Evolutionary conservation across 2,888 invertebrate genomes (phyloP), one percentile per base, ranked within the genome.

Genomic region (Candidula unifasciata): DNA sequence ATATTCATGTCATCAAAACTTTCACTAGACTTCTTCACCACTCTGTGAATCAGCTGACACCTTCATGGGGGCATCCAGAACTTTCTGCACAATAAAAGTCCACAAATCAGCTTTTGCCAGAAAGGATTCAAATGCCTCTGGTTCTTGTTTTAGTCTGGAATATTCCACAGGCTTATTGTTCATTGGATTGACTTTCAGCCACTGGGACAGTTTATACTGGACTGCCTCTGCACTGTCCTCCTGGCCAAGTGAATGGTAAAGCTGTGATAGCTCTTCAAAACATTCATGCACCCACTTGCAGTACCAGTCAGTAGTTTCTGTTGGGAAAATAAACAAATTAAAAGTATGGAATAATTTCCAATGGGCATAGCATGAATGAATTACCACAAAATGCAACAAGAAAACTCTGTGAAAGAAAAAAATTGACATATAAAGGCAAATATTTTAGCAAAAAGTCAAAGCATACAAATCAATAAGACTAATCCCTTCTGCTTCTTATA

Each of bases 271-370:
- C 60, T 88, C 88, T 37, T 91, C 90, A 82, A 88, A 92, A 73
- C 90, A 89, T 13, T 89, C 87, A 86, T 91, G 91, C 21, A 92
- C 88, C 92, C 92, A 92, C 83, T 91, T 90, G 84, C 90, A 82
- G 85, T 92, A 91, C n/a, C 90, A 88, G 18, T 91, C 91, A 30
- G 88, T 85, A 0, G 89, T 87, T 37, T 90, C 92, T 92, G 89
- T 57, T 88, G 78, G 27, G 13, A 71, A 21, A 37, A 35, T 66
- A 66, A n/a, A n/a, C n/a, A n/a, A n/a, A n/a, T n/a, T n/a, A n/a
- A n/a, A 66, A 8, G n/a, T 13, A 27, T 27, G n/a, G 21, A 21
- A 18, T n/a, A 60, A 60, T 21, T 5, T 18, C 21, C 6, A 5
- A 60, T 3, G 21, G 21, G 21, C 24, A 60, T 60, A n/a, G n/a